Evolutionary conservation across 2,113 vertebrate species (phyloP).

Genomic region (Glaucidium brasilianum): DNA sequence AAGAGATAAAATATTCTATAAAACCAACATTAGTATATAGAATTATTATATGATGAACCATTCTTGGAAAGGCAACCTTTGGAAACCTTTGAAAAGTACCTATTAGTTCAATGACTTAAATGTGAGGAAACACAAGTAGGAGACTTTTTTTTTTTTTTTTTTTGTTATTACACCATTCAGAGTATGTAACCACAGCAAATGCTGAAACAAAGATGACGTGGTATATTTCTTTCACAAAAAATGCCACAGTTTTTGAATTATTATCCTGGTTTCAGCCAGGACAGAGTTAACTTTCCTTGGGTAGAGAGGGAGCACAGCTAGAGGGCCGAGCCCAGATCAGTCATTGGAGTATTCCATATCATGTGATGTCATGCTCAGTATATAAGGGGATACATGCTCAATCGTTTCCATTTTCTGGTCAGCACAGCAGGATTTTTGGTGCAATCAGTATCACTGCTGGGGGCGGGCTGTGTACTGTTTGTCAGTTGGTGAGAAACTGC

Average conservation of each 20-base stretch:
- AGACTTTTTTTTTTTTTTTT: not conserved
- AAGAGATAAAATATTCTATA: not conserved
- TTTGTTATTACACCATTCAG: not conserved
- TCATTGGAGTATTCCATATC: too few relatives aligned
- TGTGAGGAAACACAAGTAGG: not conserved
- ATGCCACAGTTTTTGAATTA: fast-evolving
- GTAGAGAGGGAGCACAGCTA: too few relatives aligned
- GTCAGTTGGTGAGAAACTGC: too few relatives aligned
- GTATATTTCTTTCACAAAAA: not conserved
- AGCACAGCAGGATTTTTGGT: too few relatives aligned
- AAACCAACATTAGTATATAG: not conserved
- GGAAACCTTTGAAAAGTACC: not conserved
- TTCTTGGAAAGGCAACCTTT: not conserved
- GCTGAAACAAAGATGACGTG: not conserved
- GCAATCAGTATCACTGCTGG: too few relatives aligned
- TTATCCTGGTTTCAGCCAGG: too few relatives aligned
- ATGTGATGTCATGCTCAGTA: too few relatives aligned
- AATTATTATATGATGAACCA: not conserved
- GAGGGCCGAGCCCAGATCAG: too few relatives aligned
- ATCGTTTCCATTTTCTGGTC: too few relatives aligned
- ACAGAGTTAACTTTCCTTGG: too few relatives aligned
- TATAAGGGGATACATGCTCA: too few relatives aligned
- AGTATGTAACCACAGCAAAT: not conserved
- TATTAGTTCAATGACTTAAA: not conserved
- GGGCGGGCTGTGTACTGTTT: too few relatives aligned